phyloP scores from a whole-genome alignment of 2,113 vertebrate genomes.

The Cygnus buccinator region DNA sequence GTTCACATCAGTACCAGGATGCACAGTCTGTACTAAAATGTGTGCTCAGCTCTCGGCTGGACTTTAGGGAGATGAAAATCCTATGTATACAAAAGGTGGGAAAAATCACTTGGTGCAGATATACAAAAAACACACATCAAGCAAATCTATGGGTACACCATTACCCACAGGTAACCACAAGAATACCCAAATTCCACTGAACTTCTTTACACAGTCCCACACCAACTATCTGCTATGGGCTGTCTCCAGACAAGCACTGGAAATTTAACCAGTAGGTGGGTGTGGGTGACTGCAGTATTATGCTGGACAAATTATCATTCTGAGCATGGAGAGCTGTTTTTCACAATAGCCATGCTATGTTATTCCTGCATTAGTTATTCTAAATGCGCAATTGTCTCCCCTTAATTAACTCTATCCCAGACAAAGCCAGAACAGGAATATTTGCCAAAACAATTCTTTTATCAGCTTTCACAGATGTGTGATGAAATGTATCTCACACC shows the following conservation, averaged over 20 bases:
- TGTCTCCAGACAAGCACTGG: not conserved
- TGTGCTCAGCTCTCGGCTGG: not conserved
- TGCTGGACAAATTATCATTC: not conserved
- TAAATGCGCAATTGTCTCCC: not conserved
- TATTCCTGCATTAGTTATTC: not conserved
- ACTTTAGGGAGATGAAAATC: not conserved
- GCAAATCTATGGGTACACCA: not conserved
- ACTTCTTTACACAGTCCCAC: not conserved
- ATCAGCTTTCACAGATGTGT: not conserved
- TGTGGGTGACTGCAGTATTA: not conserved
- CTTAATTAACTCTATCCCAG: not conserved
- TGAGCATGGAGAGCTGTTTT: not conserved
- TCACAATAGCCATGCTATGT: not conserved
- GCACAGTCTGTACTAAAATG: not conserved
- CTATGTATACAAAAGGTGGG: accelerated
- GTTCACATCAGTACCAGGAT: not conserved
- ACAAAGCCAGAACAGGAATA: not conserved
- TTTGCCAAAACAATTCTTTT: not conserved
- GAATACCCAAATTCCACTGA: not conserved
- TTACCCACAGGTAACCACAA: not conserved
- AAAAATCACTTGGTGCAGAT: not conserved
- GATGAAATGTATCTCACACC: not conserved
- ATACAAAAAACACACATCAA: not conserved
- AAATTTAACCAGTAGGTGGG: not conserved
- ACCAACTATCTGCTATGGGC: not conserved